A percentile compares a stretch with the other conserved stretches of the same genome.
phyloP scores from a whole-genome alignment of 2,888 invertebrate species.

The Timandra comae region DNA sequence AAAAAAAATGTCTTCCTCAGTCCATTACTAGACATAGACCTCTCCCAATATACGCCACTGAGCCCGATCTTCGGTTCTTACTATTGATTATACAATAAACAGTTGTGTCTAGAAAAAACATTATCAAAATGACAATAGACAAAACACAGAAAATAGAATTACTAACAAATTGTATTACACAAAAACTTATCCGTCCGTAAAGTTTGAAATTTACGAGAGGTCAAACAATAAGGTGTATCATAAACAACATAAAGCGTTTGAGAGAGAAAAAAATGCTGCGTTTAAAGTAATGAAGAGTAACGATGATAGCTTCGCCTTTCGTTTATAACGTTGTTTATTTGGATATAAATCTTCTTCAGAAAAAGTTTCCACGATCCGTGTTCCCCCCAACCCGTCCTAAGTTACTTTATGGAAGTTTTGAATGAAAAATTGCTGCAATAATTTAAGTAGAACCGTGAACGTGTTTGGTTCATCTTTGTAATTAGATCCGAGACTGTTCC shows the following conservation, averaged over 20 bases:
- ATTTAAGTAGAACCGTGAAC: constrained; percentile 52
- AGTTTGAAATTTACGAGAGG: constrained; percentile 21
- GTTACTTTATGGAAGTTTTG: constrained; percentile 52
- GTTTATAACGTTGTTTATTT: constrained; percentile 38
- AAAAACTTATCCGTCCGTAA: constrained; percentile 2
- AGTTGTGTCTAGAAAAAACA: no score
- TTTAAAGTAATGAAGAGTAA: constrained; percentile 32
- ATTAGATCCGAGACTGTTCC: constrained; percentile 54
- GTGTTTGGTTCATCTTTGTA: constrained; percentile 50
- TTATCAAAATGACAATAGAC: no score
- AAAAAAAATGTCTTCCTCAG: no score
- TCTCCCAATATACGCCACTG: no score
- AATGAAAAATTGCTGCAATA: constrained; percentile 68
- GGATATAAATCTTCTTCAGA: constrained; percentile 40
- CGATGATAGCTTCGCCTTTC: constrained; percentile 18
- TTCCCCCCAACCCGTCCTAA: constrained; percentile 40
- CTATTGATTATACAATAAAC: no score
- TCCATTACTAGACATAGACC: no score
- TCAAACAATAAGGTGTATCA: constrained; percentile 29
- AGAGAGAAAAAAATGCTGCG: constrained; percentile 19
- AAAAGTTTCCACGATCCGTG: constrained; percentile 36
- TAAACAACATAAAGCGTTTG: constrained; percentile 28
- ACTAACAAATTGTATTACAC: constrained; percentile 3
- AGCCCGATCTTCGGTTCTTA: no score
- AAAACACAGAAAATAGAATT: constrained; percentile 2